Conservation (phyloP, 2,797 vertebrate species). For the Eutrigla gurnardus region DNA sequence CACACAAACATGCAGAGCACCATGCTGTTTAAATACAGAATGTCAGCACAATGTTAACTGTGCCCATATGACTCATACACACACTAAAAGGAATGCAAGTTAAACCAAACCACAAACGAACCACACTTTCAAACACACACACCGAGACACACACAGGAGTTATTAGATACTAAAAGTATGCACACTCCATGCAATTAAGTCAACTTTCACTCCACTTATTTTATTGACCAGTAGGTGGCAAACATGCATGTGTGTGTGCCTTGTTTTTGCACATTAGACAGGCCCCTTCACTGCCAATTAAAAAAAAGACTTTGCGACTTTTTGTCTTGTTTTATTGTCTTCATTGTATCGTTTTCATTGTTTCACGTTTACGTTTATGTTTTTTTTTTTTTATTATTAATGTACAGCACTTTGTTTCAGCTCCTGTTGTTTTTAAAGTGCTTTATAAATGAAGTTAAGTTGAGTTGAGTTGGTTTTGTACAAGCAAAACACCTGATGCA, state of each 20-base stretch:
- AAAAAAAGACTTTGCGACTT: too few relatives aligned
- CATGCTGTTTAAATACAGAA: conserved; percentile 38
- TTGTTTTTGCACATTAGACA: too few relatives aligned
- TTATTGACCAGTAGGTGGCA: conserved; percentile 65
- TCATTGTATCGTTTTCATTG: too few relatives aligned
- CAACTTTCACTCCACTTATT: conserved; percentile 5
- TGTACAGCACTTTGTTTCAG: too few relatives aligned
- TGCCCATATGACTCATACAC: conserved; percentile 58
- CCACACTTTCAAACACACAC: conserved; percentile 1
- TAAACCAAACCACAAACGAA: conserved; percentile 64
- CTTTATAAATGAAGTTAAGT: too few relatives aligned
- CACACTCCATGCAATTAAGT: conserved; percentile 25
- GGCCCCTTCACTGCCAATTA: too few relatives aligned
- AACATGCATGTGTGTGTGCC: background rate
- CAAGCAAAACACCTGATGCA: background rate
- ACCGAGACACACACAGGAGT: conserved; percentile 19
- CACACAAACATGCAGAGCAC: conserved; percentile 24
- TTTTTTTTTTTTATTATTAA: too few relatives aligned
- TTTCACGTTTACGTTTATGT: too few relatives aligned
- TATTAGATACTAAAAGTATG: conserved; percentile 48
- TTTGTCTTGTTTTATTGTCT: too few relatives aligned
- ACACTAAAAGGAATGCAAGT: conserved; percentile 53
- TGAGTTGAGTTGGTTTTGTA: background rate
- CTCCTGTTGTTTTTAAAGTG: too few relatives aligned
- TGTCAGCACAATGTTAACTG: conserved; percentile 49